Conservation (phyloP, 2,113 vertebrate species). For the Desmodus rotundus region DNA sequence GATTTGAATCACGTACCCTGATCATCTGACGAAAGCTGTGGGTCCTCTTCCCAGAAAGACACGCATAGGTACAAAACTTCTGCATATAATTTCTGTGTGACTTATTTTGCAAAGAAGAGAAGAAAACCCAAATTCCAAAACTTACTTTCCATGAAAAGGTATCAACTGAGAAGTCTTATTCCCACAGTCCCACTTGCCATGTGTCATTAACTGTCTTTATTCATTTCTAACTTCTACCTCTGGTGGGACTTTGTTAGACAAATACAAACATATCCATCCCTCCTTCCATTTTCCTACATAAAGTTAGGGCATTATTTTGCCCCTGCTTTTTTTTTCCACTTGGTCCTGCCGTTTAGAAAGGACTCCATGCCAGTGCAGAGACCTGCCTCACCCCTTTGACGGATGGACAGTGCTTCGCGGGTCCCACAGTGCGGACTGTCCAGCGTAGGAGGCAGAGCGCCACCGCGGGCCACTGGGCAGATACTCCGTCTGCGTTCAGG, state of each 20-base stretch:
- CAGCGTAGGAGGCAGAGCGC: accelerated
- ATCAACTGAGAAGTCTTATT: background rate
- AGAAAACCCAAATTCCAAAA: background rate
- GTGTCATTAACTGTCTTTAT: background rate
- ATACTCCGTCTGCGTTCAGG: accelerated
- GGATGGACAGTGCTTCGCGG: accelerated
- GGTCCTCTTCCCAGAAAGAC: background rate
- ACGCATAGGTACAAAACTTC: background rate
- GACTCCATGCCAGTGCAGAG: background rate
- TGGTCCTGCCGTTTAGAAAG: background rate
- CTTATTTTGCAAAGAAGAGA: background rate
- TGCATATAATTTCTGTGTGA: background rate
- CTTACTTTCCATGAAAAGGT: background rate
- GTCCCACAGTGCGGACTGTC: accelerated
- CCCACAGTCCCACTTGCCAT: background rate
- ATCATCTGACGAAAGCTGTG: accelerated
- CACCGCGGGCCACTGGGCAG: accelerated
- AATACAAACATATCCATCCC: background rate
- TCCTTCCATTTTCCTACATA: background rate
- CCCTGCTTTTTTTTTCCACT: background rate
- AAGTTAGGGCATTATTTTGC: background rate
- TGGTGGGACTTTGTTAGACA: background rate
- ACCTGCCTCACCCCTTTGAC: accelerated
- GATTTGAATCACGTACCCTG: accelerated
- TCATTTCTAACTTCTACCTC: background rate